These are phyloP conservation scores for Hypolimnas misippus DNA, from an alignment of 2,888 invertebrate genomes.

Conservation along the genomic window DNA sequence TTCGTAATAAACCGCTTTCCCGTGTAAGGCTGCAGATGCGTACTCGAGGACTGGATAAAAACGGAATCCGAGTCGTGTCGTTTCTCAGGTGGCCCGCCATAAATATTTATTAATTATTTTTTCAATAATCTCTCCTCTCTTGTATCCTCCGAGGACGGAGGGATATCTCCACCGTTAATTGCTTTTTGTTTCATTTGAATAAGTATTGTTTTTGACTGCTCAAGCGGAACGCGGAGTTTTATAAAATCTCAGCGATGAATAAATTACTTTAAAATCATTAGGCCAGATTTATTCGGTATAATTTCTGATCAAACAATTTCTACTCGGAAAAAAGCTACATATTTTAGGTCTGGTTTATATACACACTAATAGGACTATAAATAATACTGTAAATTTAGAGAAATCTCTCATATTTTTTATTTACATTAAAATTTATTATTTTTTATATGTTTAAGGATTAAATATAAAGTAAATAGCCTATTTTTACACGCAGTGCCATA, in stretches of 20 bases:
- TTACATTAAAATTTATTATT: too few species aligned
- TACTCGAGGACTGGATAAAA: slow-evolving; percentile 76
- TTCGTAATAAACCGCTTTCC: slow-evolving; percentile 90
- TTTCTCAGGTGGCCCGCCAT: slow-evolving; percentile 81
- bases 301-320: neutral
- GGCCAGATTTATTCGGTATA: slow-evolving; percentile 16
- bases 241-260: slow-evolving; percentile 77
- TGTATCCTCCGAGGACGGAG: slow-evolving; percentile 77
- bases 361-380: neutral
- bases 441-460: too few species aligned
- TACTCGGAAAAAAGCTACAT: neutral
- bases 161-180: slow-evolving; percentile 82
- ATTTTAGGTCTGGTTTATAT: too few species aligned
- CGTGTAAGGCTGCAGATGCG: slow-evolving; percentile 78
- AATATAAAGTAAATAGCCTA: too few species aligned
- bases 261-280: slow-evolving; percentile 33
- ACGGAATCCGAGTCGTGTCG: slow-evolving; percentile 67
- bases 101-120: slow-evolving; percentile 85
- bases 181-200: slow-evolving; percentile 84
- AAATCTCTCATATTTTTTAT: too few species aligned
- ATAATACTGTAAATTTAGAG: too few species aligned
- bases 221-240: slow-evolving; percentile 73
- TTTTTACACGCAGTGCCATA: too few species aligned
- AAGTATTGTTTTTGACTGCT: slow-evolving; percentile 84
- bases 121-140: slow-evolving; percentile 82